phyloP scores from a whole-genome alignment of 2,888 invertebrate species.

The Phragmatobia fuliginosa region DNA sequence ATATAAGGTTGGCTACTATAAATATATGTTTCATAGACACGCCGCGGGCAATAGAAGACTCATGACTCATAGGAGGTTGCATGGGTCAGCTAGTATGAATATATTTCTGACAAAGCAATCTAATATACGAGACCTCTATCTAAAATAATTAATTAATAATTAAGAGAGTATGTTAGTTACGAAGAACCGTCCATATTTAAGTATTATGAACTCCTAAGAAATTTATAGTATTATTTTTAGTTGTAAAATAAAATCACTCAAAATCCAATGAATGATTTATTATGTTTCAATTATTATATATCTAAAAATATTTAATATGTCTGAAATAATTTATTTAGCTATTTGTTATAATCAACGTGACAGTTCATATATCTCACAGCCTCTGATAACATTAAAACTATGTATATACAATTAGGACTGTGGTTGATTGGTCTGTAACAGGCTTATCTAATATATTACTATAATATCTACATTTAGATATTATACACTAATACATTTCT shows the following conservation, averaged over 20 bases:
- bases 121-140: neutral
- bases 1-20: too few species aligned
- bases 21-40: too few species aligned
- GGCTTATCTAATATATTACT: neutral
- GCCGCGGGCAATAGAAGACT: too few species aligned
- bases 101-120: too few species aligned
- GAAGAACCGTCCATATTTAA: too few species aligned
- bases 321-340: constrained; percentile 3
- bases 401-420: neutral
- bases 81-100: too few species aligned
- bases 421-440: neutral
- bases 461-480: neutral
- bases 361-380: constrained; percentile 2
- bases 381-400: neutral
- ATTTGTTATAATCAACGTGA: constrained; percentile 6
- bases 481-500: neutral
- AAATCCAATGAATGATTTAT: too few species aligned
- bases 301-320: neutral
- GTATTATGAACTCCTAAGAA: too few species aligned
- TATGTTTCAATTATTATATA: too few species aligned
- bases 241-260: too few species aligned
- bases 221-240: too few species aligned
- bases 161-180: neutral
- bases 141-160: neutral
- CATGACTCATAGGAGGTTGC: too few species aligned